Evolutionary conservation across 2,113 vertebrate genomes (phyloP).

Genomic region (Neotoma lepida): DNA sequence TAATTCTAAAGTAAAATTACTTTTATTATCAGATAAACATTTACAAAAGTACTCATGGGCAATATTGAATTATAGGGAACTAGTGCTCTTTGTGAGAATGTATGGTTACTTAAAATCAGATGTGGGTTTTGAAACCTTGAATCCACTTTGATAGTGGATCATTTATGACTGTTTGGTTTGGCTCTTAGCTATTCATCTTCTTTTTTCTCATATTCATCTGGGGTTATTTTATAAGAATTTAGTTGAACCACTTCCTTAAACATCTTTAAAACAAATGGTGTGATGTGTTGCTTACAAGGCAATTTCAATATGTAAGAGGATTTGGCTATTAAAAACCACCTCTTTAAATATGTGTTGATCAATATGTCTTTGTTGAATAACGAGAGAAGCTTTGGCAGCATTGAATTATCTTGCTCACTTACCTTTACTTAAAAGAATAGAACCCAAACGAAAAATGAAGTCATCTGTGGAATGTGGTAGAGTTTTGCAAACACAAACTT

Average conservation of each 20-base stretch:
- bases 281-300: conserved; percentile 44
- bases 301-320: conserved; percentile 51
- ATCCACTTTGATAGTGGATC: neutral
- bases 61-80: neutral
- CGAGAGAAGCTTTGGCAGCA: conserved; percentile 22
- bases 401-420: conserved; percentile 57
- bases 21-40: neutral
- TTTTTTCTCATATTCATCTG: neutral
- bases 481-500: neutral
- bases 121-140: neutral
- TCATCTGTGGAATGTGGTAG: neutral
- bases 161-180: neutral
- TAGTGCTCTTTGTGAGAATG: neutral
- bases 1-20: neutral
- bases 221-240: conserved; percentile 44
- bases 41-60: neutral
- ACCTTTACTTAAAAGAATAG: conserved; percentile 41
- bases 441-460: neutral
- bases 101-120: neutral
- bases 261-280: conserved; percentile 40
- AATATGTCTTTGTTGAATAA: conserved; percentile 46
- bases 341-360: conserved; percentile 66
- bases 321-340: conserved; percentile 52
- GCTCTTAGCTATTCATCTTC: neutral
- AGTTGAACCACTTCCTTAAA: conserved; percentile 52